Evolutionary conservation across 2,113 vertebrate genomes (phyloP).

Genomic region (Eclectus roratus): DNA sequence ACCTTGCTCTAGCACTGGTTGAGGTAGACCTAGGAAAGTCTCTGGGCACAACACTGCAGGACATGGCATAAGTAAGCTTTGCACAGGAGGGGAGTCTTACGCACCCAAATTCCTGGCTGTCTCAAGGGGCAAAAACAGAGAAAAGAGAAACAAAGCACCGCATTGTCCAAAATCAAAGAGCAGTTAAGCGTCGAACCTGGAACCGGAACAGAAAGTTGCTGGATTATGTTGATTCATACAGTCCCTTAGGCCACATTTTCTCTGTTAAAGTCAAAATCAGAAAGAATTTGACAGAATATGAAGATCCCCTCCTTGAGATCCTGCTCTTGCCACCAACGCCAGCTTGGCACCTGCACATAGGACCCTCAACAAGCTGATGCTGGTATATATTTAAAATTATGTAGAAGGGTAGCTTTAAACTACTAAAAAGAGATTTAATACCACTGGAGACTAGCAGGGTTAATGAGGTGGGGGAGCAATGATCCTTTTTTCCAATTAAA

Average conservation of each 20-base stretch:
- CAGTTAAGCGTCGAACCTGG: background rate
- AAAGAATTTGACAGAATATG: background rate
- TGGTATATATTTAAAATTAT: background rate
- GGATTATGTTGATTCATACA: background rate
- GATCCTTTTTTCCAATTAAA: background rate
- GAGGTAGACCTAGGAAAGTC: rapidly evolving
- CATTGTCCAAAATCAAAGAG: background rate
- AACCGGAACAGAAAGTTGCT: background rate
- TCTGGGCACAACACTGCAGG: background rate
- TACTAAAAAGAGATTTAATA: background rate
- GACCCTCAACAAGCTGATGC: background rate
- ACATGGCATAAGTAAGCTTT: background rate
- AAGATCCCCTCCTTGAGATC: background rate
- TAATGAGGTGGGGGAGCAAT: background rate
- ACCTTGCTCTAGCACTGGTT: background rate
- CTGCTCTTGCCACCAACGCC: background rate
- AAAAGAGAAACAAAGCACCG: background rate
- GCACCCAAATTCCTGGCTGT: background rate
- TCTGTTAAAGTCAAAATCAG: background rate
- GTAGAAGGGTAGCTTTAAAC: background rate
- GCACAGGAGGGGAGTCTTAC: background rate
- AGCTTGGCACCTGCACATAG: background rate
- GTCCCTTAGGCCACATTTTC: background rate
- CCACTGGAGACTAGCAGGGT: background rate
- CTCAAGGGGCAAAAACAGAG: background rate